Conservation (phyloP, 2,888 invertebrate genomes). For the Xylocampa areola region DNA sequence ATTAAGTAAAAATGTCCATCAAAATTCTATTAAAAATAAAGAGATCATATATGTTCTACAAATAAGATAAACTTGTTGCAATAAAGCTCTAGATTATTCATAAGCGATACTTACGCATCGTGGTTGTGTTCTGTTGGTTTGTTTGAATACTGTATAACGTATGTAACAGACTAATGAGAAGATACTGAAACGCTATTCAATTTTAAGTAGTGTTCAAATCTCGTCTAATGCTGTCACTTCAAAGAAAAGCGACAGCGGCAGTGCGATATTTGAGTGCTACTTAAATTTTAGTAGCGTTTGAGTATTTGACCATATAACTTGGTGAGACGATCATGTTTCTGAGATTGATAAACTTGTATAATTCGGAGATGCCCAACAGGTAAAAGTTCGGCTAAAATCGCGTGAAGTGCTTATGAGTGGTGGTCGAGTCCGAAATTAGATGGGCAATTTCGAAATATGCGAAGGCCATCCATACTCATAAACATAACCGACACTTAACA, state of each 20-base stretch:
- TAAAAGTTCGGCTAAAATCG: not conserved
- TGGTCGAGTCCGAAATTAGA: conserved; percentile 20
- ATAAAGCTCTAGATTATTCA: conserved; percentile 83
- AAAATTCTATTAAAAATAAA: conserved; percentile 88
- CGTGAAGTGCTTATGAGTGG: not conserved
- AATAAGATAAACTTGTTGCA: conserved; percentile 85
- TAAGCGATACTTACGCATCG: conserved; percentile 75
- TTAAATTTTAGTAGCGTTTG: too few species aligned
- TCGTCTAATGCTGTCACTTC: too few species aligned
- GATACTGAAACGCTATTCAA: too few species aligned
- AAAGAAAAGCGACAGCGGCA: too few species aligned
- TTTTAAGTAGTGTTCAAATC: too few species aligned
- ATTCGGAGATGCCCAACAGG: not conserved
- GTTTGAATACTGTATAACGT: conserved; percentile 69
- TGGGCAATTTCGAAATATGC: conserved; percentile 5
- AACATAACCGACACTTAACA: conserved; percentile 1
- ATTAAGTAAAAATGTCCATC: conserved; percentile 89
- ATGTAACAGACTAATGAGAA: conserved; percentile 19
- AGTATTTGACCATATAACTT: conserved; percentile 3
- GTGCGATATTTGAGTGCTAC: too few species aligned
- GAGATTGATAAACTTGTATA: not conserved
- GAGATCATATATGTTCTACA: conserved; percentile 87
- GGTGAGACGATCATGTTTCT: not conserved
- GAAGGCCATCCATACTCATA: not conserved
- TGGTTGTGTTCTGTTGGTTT: conserved; percentile 69